Evolutionary conservation across 2,888 invertebrate genomes (phyloP).

Genomic region (Nowickia ferox): DNA sequence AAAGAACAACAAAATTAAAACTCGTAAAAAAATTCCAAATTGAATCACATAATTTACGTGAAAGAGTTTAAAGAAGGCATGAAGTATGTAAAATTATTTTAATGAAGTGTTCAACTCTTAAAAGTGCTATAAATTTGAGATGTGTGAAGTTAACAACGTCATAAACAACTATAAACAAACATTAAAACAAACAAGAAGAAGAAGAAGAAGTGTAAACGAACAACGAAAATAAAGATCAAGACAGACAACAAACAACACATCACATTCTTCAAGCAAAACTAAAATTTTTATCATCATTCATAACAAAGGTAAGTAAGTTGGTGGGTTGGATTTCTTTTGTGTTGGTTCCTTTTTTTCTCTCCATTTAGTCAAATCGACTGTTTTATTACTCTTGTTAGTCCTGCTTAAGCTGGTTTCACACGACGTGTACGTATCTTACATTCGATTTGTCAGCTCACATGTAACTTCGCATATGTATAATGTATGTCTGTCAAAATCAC

Average conservation of each 20-base stretch:
- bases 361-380: constrained; percentile 4
- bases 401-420: neutral
- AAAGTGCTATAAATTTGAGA: constrained; percentile 52
- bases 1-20: constrained; percentile 25
- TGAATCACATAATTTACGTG: constrained; percentile 38
- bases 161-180: constrained; percentile 37
- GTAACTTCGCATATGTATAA: no score
- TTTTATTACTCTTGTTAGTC: constrained; percentile 35
- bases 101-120: constrained; percentile 31
- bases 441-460: no score
- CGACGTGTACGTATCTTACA: no score
- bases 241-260: constrained; percentile 43
- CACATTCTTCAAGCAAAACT: constrained; percentile 44
- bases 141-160: constrained; percentile 62
- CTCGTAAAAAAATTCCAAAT: constrained; percentile 18
- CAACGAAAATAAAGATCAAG: constrained; percentile 32
- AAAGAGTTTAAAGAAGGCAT: neutral
- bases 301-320: constrained; percentile 45
- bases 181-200: constrained; percentile 23
- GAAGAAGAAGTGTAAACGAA: constrained; percentile 11
- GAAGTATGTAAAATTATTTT: constrained; percentile 35
- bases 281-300: constrained; percentile 57
- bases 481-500: no score
- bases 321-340: neutral
- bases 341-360: neutral